phyloP scores from a whole-genome alignment of 2,113 vertebrate species.

The Arothron firmamentum region DNA sequence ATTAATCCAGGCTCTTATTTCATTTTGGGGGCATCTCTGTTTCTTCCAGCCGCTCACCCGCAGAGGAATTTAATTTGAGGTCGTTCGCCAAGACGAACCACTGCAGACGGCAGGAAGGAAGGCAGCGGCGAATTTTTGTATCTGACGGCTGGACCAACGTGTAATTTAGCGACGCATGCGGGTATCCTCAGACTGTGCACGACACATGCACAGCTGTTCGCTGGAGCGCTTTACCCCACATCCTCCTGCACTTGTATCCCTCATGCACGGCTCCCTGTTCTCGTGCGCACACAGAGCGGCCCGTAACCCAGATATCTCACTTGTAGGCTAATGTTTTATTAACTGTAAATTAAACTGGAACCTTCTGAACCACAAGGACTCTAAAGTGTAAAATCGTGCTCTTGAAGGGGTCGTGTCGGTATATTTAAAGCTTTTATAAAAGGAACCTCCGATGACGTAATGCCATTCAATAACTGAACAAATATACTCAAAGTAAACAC shows the following conservation, averaged over 20 bases:
- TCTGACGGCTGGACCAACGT: slow-evolving; percentile 42
- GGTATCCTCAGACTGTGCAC: slow-evolving; percentile 49
- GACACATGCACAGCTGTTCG: slow-evolving; percentile 62
- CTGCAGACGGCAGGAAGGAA: slow-evolving; percentile 19
- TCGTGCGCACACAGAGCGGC: not conserved
- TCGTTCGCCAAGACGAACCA: slow-evolving; percentile 16
- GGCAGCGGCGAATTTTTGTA: slow-evolving; percentile 22
- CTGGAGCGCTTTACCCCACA: slow-evolving; percentile 39
- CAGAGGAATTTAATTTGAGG: slow-evolving; percentile 28
- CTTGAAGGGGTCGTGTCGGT: too few relatives aligned
- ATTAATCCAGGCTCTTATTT: slow-evolving; percentile 57
- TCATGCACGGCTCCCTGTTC: not conserved
- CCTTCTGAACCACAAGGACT: too few relatives aligned
- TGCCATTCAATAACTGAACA: too few relatives aligned
- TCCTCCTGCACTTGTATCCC: slow-evolving; percentile 55
- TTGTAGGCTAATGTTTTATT: too few relatives aligned
- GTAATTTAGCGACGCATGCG: slow-evolving; percentile 41
- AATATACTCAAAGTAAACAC: not conserved
- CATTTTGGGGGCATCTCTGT: slow-evolving; percentile 42
- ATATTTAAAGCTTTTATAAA: too few relatives aligned
- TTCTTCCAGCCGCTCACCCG: slow-evolving; percentile 21
- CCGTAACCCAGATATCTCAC: too few relatives aligned
- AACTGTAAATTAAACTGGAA: too few relatives aligned
- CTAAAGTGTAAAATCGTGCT: not conserved
- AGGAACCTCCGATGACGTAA: too few relatives aligned